Percentiles rank a stretch among this genome's conserved stretches.
These are phyloP conservation scores for Spea multiplicata DNA, from an alignment of 2,113 vertebrate genomes.

Conservation along the genomic window DNA sequence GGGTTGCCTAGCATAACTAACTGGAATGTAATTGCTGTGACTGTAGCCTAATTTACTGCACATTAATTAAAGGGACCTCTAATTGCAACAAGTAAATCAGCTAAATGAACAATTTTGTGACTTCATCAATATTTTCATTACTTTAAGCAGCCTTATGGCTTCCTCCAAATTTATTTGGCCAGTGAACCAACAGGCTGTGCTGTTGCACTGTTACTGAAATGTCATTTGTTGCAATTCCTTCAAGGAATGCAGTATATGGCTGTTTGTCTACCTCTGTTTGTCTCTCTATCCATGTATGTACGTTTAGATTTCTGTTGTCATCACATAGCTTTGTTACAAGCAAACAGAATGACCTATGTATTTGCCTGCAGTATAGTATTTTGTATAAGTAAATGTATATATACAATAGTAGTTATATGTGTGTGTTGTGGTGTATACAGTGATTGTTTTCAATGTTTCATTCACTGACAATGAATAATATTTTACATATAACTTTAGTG, in stretches of 20 bases:
- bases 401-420: no score
- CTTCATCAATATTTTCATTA: slow-evolving; percentile 66
- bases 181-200: slow-evolving; percentile 19
- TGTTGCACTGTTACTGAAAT: slow-evolving; percentile 25
- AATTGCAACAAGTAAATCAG: slow-evolving; percentile 77
- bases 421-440: no score
- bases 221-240: background rate
- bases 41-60: slow-evolving; percentile 71
- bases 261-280: background rate
- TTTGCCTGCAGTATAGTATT: no score
- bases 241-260: background rate
- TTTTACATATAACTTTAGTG: no score
- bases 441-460: no score
- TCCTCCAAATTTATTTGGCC: no score
- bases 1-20: slow-evolving; percentile 63
- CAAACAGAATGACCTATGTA: no score
- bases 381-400: no score
- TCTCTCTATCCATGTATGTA: slow-evolving; percentile 17
- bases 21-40: slow-evolving; percentile 73
- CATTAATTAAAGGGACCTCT: slow-evolving; percentile 71
- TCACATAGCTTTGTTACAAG: background rate
- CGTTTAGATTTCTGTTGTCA: background rate
- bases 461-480: no score
- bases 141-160: slow-evolving; percentile 25
- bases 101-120: slow-evolving; percentile 71